Evolutionary conservation across 1,140 invertebrate genomes (phyloP).

Genomic region (Psilanteris sp.): DNA sequence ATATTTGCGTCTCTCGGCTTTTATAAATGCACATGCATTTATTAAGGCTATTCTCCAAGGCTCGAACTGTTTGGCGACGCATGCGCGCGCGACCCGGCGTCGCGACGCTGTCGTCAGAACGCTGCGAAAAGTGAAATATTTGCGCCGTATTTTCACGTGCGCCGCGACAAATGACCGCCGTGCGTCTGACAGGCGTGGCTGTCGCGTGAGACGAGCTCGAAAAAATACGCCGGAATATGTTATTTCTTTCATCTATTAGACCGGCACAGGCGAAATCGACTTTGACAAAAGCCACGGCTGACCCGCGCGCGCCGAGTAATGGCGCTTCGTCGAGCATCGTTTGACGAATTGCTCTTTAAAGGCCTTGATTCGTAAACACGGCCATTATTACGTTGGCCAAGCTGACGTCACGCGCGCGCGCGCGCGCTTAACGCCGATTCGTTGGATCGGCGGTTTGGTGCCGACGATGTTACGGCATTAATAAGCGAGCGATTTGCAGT

Average conservation of each 20-base stretch:
- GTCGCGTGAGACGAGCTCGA: slow-evolving; percentile 67
- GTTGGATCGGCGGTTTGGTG: too few relatives aligned
- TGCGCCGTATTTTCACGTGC: slow-evolving; percentile 78
- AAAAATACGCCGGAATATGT: slow-evolving; percentile 70
- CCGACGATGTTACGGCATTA: too few relatives aligned
- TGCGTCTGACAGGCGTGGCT: slow-evolving; percentile 75
- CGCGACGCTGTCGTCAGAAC: slow-evolving; percentile 78
- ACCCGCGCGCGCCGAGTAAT: neutral
- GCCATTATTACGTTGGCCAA: too few relatives aligned
- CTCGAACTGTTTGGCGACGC: slow-evolving; percentile 75
- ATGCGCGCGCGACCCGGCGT: slow-evolving; percentile 76
- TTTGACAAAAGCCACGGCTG: slow-evolving; percentile 35
- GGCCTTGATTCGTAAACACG: too few relatives aligned
- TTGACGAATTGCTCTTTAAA: too few relatives aligned
- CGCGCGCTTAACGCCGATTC: too few relatives aligned
- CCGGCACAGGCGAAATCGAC: slow-evolving; percentile 49
- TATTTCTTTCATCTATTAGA: slow-evolving; percentile 71
- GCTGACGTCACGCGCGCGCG: too few relatives aligned
- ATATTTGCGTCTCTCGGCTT: slow-evolving; percentile 71
- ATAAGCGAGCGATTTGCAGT: too few relatives aligned
- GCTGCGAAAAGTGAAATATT: slow-evolving; percentile 80
- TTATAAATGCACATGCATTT: slow-evolving; percentile 79
- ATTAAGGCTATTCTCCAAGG: slow-evolving; percentile 75
- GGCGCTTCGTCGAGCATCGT: neutral
- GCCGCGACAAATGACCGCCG: slow-evolving; percentile 77